Conservation (phyloP, 1,140 invertebrate genomes). For the Eurytemora carolleeae region DNA sequence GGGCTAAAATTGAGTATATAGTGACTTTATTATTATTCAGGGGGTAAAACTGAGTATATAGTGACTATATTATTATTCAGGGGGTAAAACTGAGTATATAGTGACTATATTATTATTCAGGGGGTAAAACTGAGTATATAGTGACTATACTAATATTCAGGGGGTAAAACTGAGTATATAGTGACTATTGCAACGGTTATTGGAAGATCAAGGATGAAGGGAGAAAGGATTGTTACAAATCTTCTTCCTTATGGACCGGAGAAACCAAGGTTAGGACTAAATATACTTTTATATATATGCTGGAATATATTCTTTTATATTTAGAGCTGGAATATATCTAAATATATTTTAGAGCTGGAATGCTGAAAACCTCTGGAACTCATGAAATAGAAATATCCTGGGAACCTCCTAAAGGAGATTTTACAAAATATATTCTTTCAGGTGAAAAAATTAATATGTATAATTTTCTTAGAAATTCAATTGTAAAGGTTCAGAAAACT, state of each 20-base stretch:
- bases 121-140: too few relatives aligned
- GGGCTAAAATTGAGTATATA: too few relatives aligned
- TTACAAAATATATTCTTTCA: slow-evolving; percentile 9
- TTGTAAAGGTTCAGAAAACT: too few relatives aligned
- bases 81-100: too few relatives aligned
- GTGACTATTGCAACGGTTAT: slow-evolving; percentile 10
- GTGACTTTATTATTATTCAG: too few relatives aligned
- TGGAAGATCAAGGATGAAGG: slow-evolving; percentile 13
- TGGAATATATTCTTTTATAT: background rate
- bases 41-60: too few relatives aligned
- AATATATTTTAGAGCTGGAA: slow-evolving; percentile 1
- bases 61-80: too few relatives aligned
- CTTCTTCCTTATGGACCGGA: slow-evolving; percentile 12
- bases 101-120: too few relatives aligned
- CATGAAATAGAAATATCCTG: slow-evolving; percentile 7
- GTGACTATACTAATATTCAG: too few relatives aligned
- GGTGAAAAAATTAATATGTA: too few relatives aligned
- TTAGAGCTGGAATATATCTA: too few relatives aligned
- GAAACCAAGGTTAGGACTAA: slow-evolving; percentile 3
- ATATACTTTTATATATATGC: background rate
- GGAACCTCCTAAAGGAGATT: slow-evolving; percentile 15
- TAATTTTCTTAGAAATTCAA: too few relatives aligned
- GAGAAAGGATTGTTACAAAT: slow-evolving; percentile 11
- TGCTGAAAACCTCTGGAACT: background rate
- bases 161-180: slow-evolving; percentile 11